These are phyloP conservation scores for Scomberomorus guttatus DNA, from an alignment of 2,797 vertebrate genomes.

Conservation along the genomic window DNA sequence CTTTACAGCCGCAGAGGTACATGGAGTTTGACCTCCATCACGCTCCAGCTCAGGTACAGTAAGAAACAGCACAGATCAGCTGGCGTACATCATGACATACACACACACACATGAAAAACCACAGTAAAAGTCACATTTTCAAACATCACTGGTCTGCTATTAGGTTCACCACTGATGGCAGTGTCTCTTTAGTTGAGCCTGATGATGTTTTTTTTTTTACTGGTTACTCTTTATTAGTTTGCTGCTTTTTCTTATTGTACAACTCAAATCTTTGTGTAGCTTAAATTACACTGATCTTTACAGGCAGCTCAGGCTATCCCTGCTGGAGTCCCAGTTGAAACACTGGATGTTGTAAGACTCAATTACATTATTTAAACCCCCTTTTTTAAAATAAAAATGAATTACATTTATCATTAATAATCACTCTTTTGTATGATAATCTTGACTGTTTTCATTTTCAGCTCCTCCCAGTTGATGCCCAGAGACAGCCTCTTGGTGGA, in stretches of 20 bases:
- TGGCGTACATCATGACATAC: not conserved
- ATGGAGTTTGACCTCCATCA: slow-evolving; percentile 73
- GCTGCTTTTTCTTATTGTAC: not conserved
- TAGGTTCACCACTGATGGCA: slow-evolving; percentile 25
- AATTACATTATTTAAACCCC: not conserved
- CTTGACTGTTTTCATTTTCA: slow-evolving; percentile 30
- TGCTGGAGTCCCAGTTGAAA: slow-evolving; percentile 50
- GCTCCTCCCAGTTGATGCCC: slow-evolving; percentile 69
- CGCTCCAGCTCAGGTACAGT: slow-evolving; percentile 68
- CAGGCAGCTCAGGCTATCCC: slow-evolving; percentile 65
- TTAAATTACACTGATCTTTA: slow-evolving; percentile 9
- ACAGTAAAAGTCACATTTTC: slow-evolving; percentile 31
- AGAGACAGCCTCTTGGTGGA: slow-evolving; percentile 33
- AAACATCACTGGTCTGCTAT: slow-evolving; percentile 21
- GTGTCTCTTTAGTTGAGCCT: slow-evolving; percentile 12
- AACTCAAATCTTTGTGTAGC: not conserved
- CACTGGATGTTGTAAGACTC: slow-evolving; percentile 68
- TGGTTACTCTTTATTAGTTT: not conserved
- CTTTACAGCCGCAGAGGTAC: slow-evolving; percentile 58
- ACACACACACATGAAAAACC: not conserved
- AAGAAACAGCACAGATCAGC: slow-evolving; percentile 3
- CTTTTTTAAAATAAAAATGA: not conserved
- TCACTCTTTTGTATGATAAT: not conserved
- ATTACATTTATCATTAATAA: not conserved
- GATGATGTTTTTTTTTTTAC: not conserved